Percentiles rank a stretch among this genome's conserved stretches.
Evolutionary conservation across 1,140 invertebrate genomes (phyloP).

Genomic region (Agrypnia vestita): DNA sequence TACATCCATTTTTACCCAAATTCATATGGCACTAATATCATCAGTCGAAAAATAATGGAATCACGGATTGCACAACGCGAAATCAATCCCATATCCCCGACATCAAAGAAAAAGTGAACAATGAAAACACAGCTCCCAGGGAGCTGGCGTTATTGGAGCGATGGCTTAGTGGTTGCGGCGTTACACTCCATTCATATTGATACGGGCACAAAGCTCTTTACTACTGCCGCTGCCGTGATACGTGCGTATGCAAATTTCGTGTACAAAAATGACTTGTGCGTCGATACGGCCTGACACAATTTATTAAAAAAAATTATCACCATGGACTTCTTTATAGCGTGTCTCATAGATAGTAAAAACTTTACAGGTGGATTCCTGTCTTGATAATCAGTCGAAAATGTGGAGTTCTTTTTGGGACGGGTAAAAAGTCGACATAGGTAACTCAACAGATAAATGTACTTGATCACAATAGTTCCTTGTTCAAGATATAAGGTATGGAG

Average conservation of each 20-base stretch:
- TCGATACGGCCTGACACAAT: neutral
- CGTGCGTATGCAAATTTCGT: slow-evolving; percentile 53
- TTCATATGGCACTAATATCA: no score
- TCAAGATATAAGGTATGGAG: no score
- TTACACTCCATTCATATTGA: slow-evolving; percentile 50
- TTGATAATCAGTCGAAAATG: no score
- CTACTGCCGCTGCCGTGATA: slow-evolving; percentile 39
- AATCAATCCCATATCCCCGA: neutral
- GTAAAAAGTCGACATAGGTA: no score
- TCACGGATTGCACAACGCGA: neutral
- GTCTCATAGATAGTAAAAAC: no score
- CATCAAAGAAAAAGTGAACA: slow-evolving; percentile 22
- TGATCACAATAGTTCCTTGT: no score
- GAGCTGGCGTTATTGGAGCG: neutral
- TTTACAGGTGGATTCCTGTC: no score
- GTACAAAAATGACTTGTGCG: slow-evolving; percentile 40
- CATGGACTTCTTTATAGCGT: no score
- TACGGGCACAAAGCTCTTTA: slow-evolving; percentile 46
- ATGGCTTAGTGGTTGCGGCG: slow-evolving; percentile 45
- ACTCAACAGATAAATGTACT: no score
- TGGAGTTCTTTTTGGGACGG: no score
- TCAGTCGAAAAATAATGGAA: neutral
- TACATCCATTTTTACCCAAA: no score
- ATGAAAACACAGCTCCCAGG: neutral
- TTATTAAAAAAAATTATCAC: neutral